Base-by-base conservation (phyloP, 2,888 invertebrate genomes). In the Aelia acuminata region DNA sequence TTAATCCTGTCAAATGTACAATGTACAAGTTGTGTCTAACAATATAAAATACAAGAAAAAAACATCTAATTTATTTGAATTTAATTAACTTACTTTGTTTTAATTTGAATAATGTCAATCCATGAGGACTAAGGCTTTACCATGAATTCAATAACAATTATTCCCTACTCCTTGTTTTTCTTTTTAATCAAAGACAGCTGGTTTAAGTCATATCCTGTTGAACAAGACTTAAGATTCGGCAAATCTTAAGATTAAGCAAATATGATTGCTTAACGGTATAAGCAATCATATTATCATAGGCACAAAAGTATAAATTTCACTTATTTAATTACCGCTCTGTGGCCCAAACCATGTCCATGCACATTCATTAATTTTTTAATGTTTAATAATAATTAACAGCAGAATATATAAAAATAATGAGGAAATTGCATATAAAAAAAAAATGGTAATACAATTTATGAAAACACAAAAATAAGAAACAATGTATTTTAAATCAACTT, bases 381-480 rank as follows among this genome's bases (percentile, higher is more conserved):
- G 5, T n/a, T n/a, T n/a, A 26, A 11, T 11, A 70, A 35, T 70
- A 70, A 35, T 70, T 15, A 5, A 70, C 8, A 20, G 15, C 20
- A 8, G 63, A 70, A 35, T 26, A 35, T 18, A 20, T 70, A 35
- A 70, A 35, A 35, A 35, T 20, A 70, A 70, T 70, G 26, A 35
- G 5, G 35, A 70, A 35, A 70, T 70, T 20, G 63, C 13, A 11
- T 3, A 26, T 11, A 70, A 70, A 35, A 70, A 20, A 70, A 70
- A 70, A 70, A 5, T 70, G 63, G 63, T 70, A 7, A 70, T 35
- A 3, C 63, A 70, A 35, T 35, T 70, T 18, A 70, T 35, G 63
- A 70, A 70, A 70, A 70, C 63, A 70, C 63, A 70, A 70, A 70
- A 70, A 18, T 70, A 70, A 35, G 35, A 70, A 70, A 70, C 35